Base-by-base conservation (phyloP, 2,113 vertebrate species). In the Athene noctua region DNA sequence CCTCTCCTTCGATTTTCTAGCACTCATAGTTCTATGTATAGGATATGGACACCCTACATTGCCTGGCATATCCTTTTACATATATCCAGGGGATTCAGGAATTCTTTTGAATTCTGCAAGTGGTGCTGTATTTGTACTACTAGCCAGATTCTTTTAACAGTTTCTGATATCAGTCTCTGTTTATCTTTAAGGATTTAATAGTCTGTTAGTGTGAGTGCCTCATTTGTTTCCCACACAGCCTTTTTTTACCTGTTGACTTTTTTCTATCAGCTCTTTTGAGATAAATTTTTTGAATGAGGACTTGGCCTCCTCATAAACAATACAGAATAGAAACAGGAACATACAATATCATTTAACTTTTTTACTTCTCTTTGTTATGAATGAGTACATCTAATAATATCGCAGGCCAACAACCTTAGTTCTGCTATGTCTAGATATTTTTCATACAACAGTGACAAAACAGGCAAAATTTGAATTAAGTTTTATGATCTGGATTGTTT, bases 101-200 rank as follows among this genome's bases (percentile, higher is more conserved):
- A 89, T 97, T 92, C 66, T 91, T 92, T 29, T 75, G 40, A 81
- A 82, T 94, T 80, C 55, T 62, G 85, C 46, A 61, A 94, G 58
- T 47, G n/a, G 49, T 92, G 61, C 32, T 91, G 11, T 81, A 82
- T 87, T 85, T 92, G 32, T 80, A 36, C 21, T 57, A 26, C n/a
- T 66, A 66, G 46, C 62, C 42, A 79, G 38, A 71, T 67, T 75
- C 17, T 82, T 84, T 92, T 63, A 91, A 87, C 57, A 86, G 32
- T 68, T 88, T 94, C 78, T 90, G 54, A 75, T 94, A 75, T 72
- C 86, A 85, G 8, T 42, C 25, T 87, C 13, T 65, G 16, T 68
- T 95, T 90, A 63, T 71, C 85, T 80, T 87, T 82, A 54, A 88
- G 46, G 36, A 73, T 87, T 95, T 80, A 81, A 78, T n/a, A 54